Conservation (phyloP, 2,113 vertebrate genomes). For the Hemichromis elongatus region DNA sequence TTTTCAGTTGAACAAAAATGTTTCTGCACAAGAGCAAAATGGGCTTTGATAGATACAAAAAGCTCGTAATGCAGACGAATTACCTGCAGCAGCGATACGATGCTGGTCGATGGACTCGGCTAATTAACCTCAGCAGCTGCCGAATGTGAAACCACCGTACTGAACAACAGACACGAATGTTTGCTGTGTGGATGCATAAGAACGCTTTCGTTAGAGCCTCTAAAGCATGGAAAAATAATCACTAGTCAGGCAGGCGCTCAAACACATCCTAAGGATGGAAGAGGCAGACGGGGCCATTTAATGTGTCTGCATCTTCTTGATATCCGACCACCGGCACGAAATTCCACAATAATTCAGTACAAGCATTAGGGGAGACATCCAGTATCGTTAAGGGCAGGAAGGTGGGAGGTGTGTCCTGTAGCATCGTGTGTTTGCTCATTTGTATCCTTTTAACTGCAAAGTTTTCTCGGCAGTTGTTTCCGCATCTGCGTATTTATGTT, state of each 20-base stretch:
- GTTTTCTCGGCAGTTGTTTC: neutral
- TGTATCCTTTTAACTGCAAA: neutral
- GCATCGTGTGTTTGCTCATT: neutral
- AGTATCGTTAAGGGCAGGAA: neutral
- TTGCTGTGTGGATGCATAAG: neutral
- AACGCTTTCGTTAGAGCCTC: neutral
- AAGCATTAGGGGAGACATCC: neutral
- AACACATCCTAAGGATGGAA: neutral
- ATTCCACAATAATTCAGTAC: neutral
- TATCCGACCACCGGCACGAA: neutral
- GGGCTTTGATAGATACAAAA: slow-evolving; percentile 2
- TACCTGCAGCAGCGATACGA: neutral
- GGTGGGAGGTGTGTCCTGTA: neutral
- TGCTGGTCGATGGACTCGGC: neutral
- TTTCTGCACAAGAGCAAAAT: neutral
- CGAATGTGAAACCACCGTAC: neutral
- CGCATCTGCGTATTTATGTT: neutral
- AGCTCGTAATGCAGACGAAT: neutral
- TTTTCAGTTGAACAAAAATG: neutral
- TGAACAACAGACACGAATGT: neutral
- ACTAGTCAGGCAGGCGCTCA: neutral
- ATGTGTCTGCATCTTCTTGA: neutral
- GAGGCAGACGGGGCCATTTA: slow-evolving; percentile 18
- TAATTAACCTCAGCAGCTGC: slow-evolving; percentile 27
- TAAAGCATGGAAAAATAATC: neutral